Evolutionary conservation across 2,113 vertebrate species (phyloP), one percentile per base, ranked within the genome.

Genomic region (Patagioenas fasciata): DNA sequence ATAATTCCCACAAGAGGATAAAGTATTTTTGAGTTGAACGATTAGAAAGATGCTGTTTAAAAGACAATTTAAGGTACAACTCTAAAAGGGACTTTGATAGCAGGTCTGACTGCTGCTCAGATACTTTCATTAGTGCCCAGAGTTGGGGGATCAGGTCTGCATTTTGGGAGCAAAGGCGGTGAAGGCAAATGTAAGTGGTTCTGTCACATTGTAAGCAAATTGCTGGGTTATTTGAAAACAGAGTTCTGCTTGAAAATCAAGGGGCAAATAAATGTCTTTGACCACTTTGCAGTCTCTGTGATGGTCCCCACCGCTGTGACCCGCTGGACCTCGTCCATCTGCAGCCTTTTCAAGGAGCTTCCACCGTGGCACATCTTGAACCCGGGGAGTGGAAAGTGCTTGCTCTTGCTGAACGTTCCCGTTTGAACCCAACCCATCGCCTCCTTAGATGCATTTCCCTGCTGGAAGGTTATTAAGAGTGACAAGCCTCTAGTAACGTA

Each of bases 1-100:
- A 82, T 96, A 93, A 96, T 93, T 96, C 93, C 90, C 96, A 89
- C 90, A 92, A 92, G 85, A 97, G 95, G 92, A 95, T 96, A 69
- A 96, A 96, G 85, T 82, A 93, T 73, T 95, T 95, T 82, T 94
- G 80, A 81, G 87, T 70, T 69, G 84, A 93, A 91, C 92, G 94
- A 95, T 95, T 94, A 93, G 80, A 93, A 61, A 81, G 80, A 73
- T 89, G 92, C 83, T 65, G 56, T 85, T 92, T 79, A 67, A 93
- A 95, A 94, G 95, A 61, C 88, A 93, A 50, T 87, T 93, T 62
- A 75, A 94, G 93, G 84, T 89, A 21, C 28, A 31, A 42, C 48
- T 88, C 81, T 67, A 26, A 62, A 85, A 89, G 72, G 67, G 56
- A 28, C 56, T 92, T 86, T 86, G 88, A 58, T 62, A 81, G 91